Evolutionary conservation across 2,113 vertebrate species (phyloP).

Genomic region (Gasterosteus aculeatus): DNA sequence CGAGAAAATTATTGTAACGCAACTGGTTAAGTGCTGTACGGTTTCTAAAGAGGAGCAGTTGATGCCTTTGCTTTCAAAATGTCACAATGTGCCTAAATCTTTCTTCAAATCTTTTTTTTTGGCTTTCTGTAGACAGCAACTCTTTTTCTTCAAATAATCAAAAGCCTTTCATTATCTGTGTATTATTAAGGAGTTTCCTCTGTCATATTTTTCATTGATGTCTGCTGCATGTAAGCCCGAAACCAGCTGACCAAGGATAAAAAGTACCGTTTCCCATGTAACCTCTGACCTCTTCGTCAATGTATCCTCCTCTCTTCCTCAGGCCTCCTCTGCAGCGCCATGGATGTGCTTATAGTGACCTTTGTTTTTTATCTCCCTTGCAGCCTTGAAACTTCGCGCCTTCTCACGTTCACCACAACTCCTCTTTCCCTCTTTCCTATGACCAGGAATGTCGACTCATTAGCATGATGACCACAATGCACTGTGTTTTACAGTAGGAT

Average conservation of each 20-base stretch:
- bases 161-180: constrained; percentile 33
- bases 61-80: constrained; percentile 72
- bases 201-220: constrained; percentile 22
- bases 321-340: constrained; percentile 49
- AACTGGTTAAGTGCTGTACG: constrained; percentile 48
- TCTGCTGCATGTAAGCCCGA: constrained; percentile 42
- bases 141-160: constrained; percentile 43
- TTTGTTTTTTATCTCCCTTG: constrained; percentile 27
- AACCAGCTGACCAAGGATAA: constrained; percentile 52
- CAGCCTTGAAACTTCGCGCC: constrained; percentile 49
- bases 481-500: constrained; percentile 72
- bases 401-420: constrained; percentile 50
- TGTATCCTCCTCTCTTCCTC: constrained; percentile 43
- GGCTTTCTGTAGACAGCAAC: constrained; percentile 32
- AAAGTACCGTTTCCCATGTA: constrained; percentile 25
- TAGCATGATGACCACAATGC: constrained; percentile 68
- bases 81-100: constrained; percentile 81
- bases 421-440: constrained; percentile 41
- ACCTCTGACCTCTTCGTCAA: constrained; percentile 50
- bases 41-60: constrained; percentile 58
- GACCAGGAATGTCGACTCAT: constrained; percentile 73
- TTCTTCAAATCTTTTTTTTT: constrained; percentile 57
- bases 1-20: constrained; percentile 21
- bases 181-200: constrained; percentile 19
- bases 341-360: constrained; percentile 32